These are phyloP conservation scores for Chloromyia formosa DNA, from an alignment of 2,888 invertebrate species.

Conservation along the genomic window DNA sequence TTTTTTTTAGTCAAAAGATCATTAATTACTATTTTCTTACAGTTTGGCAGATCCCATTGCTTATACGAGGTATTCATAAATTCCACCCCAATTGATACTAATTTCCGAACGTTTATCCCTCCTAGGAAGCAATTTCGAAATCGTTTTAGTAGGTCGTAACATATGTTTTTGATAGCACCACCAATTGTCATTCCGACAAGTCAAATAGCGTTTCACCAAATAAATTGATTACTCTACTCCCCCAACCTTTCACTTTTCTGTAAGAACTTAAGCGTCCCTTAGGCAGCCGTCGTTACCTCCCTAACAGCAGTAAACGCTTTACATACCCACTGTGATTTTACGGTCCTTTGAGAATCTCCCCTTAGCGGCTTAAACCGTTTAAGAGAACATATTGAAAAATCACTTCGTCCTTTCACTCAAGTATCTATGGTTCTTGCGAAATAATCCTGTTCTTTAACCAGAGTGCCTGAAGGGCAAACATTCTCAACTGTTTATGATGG, in stretches of 20 bases:
- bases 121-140: conserved; percentile 39
- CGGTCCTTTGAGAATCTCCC: conserved; percentile 27
- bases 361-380: conserved; percentile 19
- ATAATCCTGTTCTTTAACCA: neutral
- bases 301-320: conserved; percentile 24
- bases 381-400: conserved; percentile 42
- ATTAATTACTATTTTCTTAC: no score
- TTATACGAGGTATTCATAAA: no score
- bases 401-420: conserved; percentile 23
- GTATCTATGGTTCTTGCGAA: neutral
- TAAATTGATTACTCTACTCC: conserved; percentile 46
- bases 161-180: conserved; percentile 50
- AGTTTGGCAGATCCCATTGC: no score
- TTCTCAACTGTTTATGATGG: conserved; percentile 30
- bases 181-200: conserved; percentile 47
- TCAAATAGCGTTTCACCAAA: conserved; percentile 43
- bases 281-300: conserved; percentile 1
- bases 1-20: no score
- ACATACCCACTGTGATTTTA: conserved; percentile 20
- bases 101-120: conserved; percentile 29
- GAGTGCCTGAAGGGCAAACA: conserved; percentile 19
- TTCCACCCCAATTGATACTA: conserved; percentile 20
- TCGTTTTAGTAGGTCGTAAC: conserved; percentile 44
- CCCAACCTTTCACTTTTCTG: conserved; percentile 1
- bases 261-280: neutral